Evolutionary conservation across 2,888 invertebrate species (phyloP).

Genomic region (Acanthosepion lycidas): DNA sequence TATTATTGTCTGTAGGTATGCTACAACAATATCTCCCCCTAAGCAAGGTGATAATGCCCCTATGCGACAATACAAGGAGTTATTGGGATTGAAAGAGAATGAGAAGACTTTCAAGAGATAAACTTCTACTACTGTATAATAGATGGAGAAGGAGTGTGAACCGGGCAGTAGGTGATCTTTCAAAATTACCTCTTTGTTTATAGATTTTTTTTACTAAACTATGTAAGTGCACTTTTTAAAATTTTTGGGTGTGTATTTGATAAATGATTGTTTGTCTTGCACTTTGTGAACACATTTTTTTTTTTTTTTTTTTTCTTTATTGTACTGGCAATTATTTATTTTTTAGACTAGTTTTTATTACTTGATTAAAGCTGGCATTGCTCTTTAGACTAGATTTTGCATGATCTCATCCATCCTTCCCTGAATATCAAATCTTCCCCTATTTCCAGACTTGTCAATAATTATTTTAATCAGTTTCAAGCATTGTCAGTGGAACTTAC

Average conservation of each 20-base stretch:
- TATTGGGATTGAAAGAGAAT: too few relatives aligned
- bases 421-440: background rate
- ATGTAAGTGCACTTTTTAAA: too few relatives aligned
- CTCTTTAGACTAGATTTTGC: background rate
- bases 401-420: background rate
- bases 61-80: too few relatives aligned
- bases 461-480: background rate
- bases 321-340: background rate
- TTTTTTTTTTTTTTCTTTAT: background rate
- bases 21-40: too few relatives aligned
- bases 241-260: background rate
- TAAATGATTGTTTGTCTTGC: constrained; percentile 11
- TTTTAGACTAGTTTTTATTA: background rate
- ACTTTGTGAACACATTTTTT: background rate
- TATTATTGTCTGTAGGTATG: too few relatives aligned
- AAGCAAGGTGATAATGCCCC: too few relatives aligned
- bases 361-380: background rate
- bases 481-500: background rate
- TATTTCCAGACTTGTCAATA: background rate
- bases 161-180: too few relatives aligned
- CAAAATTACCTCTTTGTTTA: too few relatives aligned
- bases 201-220: too few relatives aligned
- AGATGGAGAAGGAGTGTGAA: too few relatives aligned
- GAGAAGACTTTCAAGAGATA: too few relatives aligned
- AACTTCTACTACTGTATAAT: too few relatives aligned